Evolutionary conservation across 1,140 invertebrate genomes (phyloP), one percentile per base, ranked within the genome.

Genomic region (Hyles euphorbiae): DNA sequence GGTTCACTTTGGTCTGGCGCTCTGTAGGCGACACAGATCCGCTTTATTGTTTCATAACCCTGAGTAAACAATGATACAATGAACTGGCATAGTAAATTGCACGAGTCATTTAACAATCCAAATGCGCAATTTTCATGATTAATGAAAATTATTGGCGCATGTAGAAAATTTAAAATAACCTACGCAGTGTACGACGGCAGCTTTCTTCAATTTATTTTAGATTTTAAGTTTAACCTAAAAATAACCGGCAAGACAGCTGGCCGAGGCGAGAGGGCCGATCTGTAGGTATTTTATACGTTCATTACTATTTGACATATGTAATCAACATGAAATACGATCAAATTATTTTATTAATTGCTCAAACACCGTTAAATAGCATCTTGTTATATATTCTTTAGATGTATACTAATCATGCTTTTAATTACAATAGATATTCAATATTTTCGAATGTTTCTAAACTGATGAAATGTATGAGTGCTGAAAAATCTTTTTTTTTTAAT

Each of bases 211-310:
- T 84, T 86, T 88, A 88, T 85, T 88, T 87, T 88, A 85, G 83
- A 86, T 71, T 86, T 82, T 40, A 40, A 40, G 36, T 40, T 40
- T 86, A 86, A 86, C 85, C 85, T 84, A 88, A 85, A 88, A 87
- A 87, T 88, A 88, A 87, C 83, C 81, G 83, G 78, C 74, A 78
- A 88, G 81, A 83, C 78, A 84, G 82, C 85, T 91, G 90, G 79
- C 68, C 70, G 76, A 67, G 70, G 71, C 71, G 70, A 76, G 58
- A 72, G 70, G 57, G 55, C 61, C 43, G 60, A 48, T 48, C 32
- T 12, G 9, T 48, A 58, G 34, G 6, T 36, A 34, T 10, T 40
- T 40, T 1, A 22, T 22, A 51, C 12, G 33, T 51, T 51, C 22
- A 22, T 22, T 22, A 22, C 22, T 22, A 22, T 22, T 22, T 22